Percentiles rank a stretch among this genome's conserved stretches.
These are phyloP conservation scores for Drosophila nikananu DNA, from an alignment of 1,140 invertebrate species.

Conservation along the genomic window DNA sequence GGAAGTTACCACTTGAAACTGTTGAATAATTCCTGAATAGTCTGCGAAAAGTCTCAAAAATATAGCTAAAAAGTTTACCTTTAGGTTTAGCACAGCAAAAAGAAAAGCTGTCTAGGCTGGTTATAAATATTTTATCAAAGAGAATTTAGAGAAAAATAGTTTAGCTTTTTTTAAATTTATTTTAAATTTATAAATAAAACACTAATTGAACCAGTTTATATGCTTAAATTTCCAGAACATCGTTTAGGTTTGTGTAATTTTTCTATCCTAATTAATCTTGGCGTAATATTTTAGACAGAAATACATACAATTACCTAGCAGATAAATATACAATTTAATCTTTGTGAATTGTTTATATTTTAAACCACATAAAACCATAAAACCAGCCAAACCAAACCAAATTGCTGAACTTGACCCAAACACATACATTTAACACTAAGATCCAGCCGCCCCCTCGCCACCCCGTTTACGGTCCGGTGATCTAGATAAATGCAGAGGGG, in stretches of 20 bases:
- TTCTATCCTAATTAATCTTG: background rate
- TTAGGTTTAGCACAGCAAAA: too few relatives aligned
- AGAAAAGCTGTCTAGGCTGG: background rate
- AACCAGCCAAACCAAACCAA: constrained; percentile 2
- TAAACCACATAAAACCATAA: constrained; percentile 9
- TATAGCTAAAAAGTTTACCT: background rate
- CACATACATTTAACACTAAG: constrained; percentile 24
- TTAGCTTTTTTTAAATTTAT: background rate
- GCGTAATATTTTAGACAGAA: background rate
- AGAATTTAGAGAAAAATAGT: background rate
- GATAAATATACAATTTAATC: background rate
- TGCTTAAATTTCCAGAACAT: background rate
- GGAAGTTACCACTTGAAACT: background rate
- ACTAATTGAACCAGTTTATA: background rate
- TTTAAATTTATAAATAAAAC: background rate
- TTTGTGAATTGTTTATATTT: background rate
- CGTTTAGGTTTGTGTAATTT: too few relatives aligned
- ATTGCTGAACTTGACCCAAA: constrained; percentile 68
- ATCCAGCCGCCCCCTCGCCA: constrained; percentile 14
- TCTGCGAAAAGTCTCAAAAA: background rate
- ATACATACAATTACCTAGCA: background rate
- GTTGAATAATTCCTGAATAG: background rate
- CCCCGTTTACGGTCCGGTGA: constrained; percentile 51
- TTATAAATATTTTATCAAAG: background rate
- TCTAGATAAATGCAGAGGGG: constrained; percentile 57